Percentiles rank a stretch among this genome's conserved stretches.
Evolutionary conservation across 92 coral and sea anemone genomes (phyloP).

Genomic region (Epizoanthus scotinus): DNA sequence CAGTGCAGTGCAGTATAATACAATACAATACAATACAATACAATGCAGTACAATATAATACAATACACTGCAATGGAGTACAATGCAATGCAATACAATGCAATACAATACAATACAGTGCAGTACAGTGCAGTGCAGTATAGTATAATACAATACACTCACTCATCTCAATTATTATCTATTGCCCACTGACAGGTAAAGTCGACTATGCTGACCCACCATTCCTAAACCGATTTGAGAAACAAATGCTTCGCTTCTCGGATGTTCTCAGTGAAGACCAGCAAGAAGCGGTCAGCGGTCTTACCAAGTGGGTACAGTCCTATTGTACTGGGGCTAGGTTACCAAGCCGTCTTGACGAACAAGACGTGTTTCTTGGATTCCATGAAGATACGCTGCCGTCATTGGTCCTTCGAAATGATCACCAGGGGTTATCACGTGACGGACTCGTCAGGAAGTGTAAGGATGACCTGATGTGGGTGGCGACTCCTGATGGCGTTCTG

Average conservation of each 20-base stretch:
- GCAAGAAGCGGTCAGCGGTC: slow-evolving; percentile 26
- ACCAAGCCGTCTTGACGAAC: slow-evolving; percentile 30
- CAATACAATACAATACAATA: no score
- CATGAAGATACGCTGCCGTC: slow-evolving; percentile 47
- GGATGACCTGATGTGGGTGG: slow-evolving; percentile 44
- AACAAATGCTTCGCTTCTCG: slow-evolving; percentile 49
- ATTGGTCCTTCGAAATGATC: slow-evolving; percentile 33
- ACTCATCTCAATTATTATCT: no score
- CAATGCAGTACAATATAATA: no score
- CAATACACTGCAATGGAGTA: no score
- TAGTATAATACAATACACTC: no score
- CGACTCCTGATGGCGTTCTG: slow-evolving; percentile 51
- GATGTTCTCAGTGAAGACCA: slow-evolving; percentile 42
- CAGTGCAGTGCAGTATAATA: no score
- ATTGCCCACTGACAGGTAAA: slow-evolving; percentile 20
- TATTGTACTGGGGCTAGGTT: slow-evolving; percentile 28
- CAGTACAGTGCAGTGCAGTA: no score
- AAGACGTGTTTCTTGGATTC: slow-evolving; percentile 47
- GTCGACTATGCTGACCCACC: slow-evolving; percentile 53
- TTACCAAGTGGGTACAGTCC: slow-evolving; percentile 33
- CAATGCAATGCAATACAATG: no score
- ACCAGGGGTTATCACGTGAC: neutral
- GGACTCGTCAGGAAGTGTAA: slow-evolving; percentile 40
- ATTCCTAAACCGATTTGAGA: slow-evolving; percentile 57
- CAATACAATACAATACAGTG: no score